These are phyloP conservation scores for Caerostris extrusa DNA, from an alignment of 1,140 invertebrate genomes.

Conservation along the genomic window DNA sequence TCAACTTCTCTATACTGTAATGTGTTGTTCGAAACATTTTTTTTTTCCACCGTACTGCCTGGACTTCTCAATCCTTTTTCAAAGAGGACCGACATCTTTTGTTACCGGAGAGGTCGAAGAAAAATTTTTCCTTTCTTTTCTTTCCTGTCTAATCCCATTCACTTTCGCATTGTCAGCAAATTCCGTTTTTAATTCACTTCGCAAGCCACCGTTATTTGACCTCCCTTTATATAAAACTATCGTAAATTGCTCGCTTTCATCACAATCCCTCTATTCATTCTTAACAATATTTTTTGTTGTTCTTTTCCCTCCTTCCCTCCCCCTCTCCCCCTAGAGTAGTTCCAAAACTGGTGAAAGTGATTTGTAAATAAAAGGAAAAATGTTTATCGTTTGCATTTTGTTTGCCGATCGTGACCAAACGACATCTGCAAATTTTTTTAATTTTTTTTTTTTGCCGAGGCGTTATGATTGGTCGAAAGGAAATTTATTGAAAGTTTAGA, in stretches of 20 bases:
- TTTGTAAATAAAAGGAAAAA: slow-evolving; percentile 53
- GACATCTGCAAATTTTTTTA: slow-evolving; percentile 15
- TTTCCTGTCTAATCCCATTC: slow-evolving; percentile 9
- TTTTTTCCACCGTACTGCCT: neutral
- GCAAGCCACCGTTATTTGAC: slow-evolving; percentile 13
- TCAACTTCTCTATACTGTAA: neutral
- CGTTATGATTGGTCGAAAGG: neutral
- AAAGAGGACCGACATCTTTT: slow-evolving; percentile 15
- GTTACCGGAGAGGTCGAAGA: neutral
- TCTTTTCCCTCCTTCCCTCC: neutral
- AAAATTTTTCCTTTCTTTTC: no score
- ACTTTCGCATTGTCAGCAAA: neutral
- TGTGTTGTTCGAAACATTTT: neutral
- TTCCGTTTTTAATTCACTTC: slow-evolving; percentile 13
- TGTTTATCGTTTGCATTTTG: slow-evolving; percentile 44
- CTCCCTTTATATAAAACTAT: slow-evolving; percentile 34
- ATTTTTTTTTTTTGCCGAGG: no score
- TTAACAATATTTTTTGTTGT: no score
- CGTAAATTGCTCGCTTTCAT: slow-evolving; percentile 51
- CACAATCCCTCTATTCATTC: slow-evolving; percentile 13
- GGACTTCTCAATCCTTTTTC: slow-evolving; percentile 19
- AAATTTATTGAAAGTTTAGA: neutral
- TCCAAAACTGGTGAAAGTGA: neutral
- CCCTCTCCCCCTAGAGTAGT: neutral
- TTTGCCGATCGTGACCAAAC: slow-evolving; percentile 9